A percentile compares a stretch with the other conserved stretches of the same genome.
These are phyloP conservation scores for Malacoctenus gilli DNA, from an alignment of 2,797 vertebrate species.

Conservation along the genomic window DNA sequence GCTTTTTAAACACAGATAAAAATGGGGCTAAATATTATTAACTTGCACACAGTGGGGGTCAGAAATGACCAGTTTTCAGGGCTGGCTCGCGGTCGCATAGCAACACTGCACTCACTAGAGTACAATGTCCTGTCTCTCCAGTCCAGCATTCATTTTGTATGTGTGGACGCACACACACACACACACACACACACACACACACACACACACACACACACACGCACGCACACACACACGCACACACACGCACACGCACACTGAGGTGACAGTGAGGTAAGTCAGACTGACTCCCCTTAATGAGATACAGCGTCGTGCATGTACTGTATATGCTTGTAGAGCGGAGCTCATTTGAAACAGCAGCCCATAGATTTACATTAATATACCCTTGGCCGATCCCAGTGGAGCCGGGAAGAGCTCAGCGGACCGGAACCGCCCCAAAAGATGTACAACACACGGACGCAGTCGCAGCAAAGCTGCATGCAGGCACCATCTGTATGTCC, in stretches of 20 bases:
- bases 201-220: neutral
- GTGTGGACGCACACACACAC: constrained; percentile 9
- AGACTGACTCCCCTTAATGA: constrained; percentile 68
- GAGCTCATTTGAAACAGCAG: constrained; percentile 62
- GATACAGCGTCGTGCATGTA: constrained; percentile 50
- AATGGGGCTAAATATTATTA: constrained; percentile 38
- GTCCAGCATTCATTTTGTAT: constrained; percentile 18
- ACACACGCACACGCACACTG: neutral
- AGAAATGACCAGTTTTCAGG: constrained; percentile 33
- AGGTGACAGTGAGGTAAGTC: constrained; percentile 58
- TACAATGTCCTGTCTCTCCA: constrained; percentile 25
- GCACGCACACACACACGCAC: neutral
- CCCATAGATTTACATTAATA: constrained; percentile 66
- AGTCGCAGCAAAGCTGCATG: neutral
- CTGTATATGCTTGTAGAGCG: constrained; percentile 36
- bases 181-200: neutral
- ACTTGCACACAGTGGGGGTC: constrained; percentile 25
- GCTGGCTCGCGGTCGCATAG: constrained; percentile 43
- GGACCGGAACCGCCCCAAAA: constrained; percentile 51
- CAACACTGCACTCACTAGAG: constrained; percentile 49
- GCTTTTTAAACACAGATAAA: constrained; percentile 42
- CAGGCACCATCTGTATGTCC: constrained; percentile 16
- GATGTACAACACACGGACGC: constrained; percentile 25
- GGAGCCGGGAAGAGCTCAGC: constrained; percentile 44
- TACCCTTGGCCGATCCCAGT: constrained; percentile 53